Base-by-base conservation (phyloP, 2,888 invertebrate genomes). In the Rhodophaea formosa region DNA sequence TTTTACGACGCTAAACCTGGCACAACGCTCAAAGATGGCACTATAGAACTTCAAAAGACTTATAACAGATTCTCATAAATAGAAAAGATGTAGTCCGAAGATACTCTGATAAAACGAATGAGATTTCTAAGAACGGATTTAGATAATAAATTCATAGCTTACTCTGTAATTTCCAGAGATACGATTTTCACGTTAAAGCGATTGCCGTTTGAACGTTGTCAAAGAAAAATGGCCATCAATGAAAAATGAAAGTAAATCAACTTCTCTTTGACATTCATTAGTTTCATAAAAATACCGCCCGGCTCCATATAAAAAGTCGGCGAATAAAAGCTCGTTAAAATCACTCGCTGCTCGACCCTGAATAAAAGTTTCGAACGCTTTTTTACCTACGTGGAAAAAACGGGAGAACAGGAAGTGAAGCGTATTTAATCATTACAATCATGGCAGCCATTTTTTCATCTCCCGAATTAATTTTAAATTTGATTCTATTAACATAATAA, bases 301-400 rank as follows among this genome's bases (percentile, higher is more conserved):
- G 69, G 71, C 74, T 72, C 61, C 60, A 66, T 73, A 75, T 75
- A 77, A 79, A 81, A 83, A 79, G 67, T 71, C 69, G 60, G 73
- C 72, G 74, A 80, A 86, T 82, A 82, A 85, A 84, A 80, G 77
- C 85, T 88, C 82, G 84, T 88, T 88, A 88, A 85, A 88, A 84
- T 84, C 81, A 81, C 80, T 83, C 80, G 79, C 69, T 78, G 64
- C 75, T 81, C 80, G 79, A 79, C 71, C 77, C 77, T 69, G 77
- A 79, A 84, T 80, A 82, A 83, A 86, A 83, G 77, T 82, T 85
- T 77, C 64, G 66, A 80, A 75, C 71, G 71, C 66, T 76, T 77
- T 79, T 82, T 76, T 68, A 69, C 70, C 69, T 68, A 73, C 67
- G 70, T 72, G 64, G 62, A 70, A 75, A 75, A 74, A 72, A 69